Evolutionary conservation across 2,797 vertebrate species (phyloP).

Genomic region (Poeciliopsis paucimaculata): DNA sequence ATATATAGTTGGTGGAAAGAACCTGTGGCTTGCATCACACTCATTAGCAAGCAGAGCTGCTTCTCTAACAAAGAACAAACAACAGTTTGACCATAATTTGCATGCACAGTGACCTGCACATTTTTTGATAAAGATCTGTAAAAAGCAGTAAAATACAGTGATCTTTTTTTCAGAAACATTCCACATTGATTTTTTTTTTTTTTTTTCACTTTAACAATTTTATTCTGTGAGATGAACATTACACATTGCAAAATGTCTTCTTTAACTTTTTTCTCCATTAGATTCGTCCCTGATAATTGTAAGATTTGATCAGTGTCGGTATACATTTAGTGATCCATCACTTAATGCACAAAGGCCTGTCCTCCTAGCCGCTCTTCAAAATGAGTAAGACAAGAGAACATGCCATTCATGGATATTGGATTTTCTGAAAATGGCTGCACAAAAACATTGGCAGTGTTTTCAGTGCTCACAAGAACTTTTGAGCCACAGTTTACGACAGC

Average conservation of each 20-base stretch:
- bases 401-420: background rate
- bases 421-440: background rate
- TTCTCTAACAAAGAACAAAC: slow-evolving; percentile 29
- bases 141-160: background rate
- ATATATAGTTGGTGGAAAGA: background rate
- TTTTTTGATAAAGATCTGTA: background rate
- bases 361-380: background rate
- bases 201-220: background rate
- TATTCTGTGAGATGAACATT: background rate
- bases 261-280: background rate
- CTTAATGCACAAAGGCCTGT: background rate
- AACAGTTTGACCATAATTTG: slow-evolving; percentile 44
- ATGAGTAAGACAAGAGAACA: background rate
- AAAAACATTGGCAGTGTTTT: background rate
- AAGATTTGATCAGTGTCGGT: background rate
- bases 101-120: background rate
- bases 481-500: background rate
- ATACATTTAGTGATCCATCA: background rate
- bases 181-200: slow-evolving; percentile 12
- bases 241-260: background rate
- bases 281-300: background rate
- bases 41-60: slow-evolving; percentile 29
- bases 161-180: background rate
- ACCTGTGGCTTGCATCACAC: slow-evolving; percentile 53
- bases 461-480: background rate